Evolutionary conservation across 2,888 invertebrate genomes (phyloP), one percentile per base, ranked within the genome.

Genomic region (Cyrtodaria siliqua): DNA sequence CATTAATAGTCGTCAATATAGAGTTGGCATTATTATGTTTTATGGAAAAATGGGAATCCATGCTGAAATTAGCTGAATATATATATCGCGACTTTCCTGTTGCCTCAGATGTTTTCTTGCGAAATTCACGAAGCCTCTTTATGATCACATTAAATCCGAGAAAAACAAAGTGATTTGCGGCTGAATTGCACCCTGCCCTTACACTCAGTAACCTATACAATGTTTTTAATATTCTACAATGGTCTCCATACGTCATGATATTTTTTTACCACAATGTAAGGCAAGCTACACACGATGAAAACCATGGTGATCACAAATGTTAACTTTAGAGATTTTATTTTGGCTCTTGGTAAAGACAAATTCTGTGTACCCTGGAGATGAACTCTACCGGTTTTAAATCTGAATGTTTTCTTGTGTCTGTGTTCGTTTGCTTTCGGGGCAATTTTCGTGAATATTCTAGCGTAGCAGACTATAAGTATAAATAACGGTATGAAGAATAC

Each of bases 271-370:
- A 67, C 50, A 38, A 67, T 57, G 26, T 67, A 57, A 57, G 67
- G 67, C 57, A 59, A 24, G 26, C 44, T 67, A 73, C 91, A 92
- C 14, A 91, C 68, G 59, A 92, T 84, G 26, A 67, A 67, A 14
- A 57, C 57, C 2, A 86, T 66, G 2, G 92, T 91, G 12, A 93
- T 92, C 14, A 91, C 91, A 23, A 92, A 78, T 2, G 93, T 92
- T 89, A 93, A 91, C 76, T 91, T 92, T 38, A 93, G 74, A 2
- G 92, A 93, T 79, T 93, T 93, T 20, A 90, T 87, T 80, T 92
- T 92, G 16, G 93, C 93, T 57, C 87, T 88, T n/a, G 92, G 91
- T 18, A 93, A 85, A 0, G 92, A 90, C n/a, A 86, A 86, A 2
- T 89, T 90, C 6, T 84, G 85, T 4, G 91, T 91, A 70, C 89